A percentile compares a stretch with the other conserved stretches of the same genome.
Conservation (phyloP, 1,140 invertebrate genomes). For the Drosophila pectinifera region DNA sequence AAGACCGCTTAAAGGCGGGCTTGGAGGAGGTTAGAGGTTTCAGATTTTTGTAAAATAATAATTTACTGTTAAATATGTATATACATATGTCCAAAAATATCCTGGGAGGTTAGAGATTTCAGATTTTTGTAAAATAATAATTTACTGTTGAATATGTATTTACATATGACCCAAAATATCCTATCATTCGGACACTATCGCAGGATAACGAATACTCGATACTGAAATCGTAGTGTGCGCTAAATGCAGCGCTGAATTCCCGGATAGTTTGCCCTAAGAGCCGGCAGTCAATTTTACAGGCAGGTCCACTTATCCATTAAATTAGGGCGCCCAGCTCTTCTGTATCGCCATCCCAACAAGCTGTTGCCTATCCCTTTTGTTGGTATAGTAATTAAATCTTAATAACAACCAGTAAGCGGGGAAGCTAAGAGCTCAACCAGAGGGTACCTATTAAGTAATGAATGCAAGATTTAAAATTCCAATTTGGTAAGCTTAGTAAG, state of each 20-base stretch:
- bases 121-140: no score
- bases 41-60: no score
- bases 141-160: no score
- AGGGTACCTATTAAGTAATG: conserved; percentile 8
- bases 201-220: not conserved
- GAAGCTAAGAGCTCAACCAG: not conserved
- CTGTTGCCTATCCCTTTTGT: conserved; percentile 56
- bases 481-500: no score
- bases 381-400: conserved; percentile 70
- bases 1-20: no score
- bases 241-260: conserved; percentile 22
- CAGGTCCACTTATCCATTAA: conserved; percentile 1
- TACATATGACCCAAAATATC: not conserved
- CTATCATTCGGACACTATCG: not conserved
- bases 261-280: not conserved
- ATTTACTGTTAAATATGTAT: no score
- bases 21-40: no score
- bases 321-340: conserved; percentile 13
- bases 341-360: conserved; percentile 30
- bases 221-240: conserved; percentile 1
- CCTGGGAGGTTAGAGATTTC: no score
- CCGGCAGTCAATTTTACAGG: conserved; percentile 4
- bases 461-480: not conserved
- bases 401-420: conserved; percentile 31
- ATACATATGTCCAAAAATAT: no score